Base-by-base conservation (phyloP, 2,888 invertebrate species). In the Caenorhabditis wallacei region DNA sequence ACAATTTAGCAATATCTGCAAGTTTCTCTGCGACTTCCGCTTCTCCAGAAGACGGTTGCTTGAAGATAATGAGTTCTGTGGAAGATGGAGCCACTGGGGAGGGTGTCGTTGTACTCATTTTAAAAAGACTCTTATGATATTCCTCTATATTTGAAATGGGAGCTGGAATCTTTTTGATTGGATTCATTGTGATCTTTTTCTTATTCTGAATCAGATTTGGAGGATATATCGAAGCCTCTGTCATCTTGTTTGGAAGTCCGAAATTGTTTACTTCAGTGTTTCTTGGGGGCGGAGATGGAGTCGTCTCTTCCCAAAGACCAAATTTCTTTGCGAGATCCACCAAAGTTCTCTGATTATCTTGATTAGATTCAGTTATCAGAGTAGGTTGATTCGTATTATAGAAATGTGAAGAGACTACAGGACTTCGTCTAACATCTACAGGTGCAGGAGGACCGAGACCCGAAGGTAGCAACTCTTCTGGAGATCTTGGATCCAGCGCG, bases 101-200 rank as follows among this genome's bases (percentile, higher is more conserved):
- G 18, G 51, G 18, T 13, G 71, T 70, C 2, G 80, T 72, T 24
- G 85, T 66, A 70, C 79, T 40, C 43, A 70, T 16, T 48, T 53
- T 68, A 78, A 90, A 89, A 2, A 90, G 69, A 43, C 85, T 87
- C 51, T 82, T 68, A 57, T 89, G 90, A 22, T 85, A 79, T 30
- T 84, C 79, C 48, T 85, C 88, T 22, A 76, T 61, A 20, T 53
- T 8, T 18, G 59, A 3, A 2, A 51, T 40, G 13, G 43, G 46
- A 1, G 37, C 16, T 0, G 68, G 54, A 8, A 69, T 63, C 37
- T 78, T 70, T 37, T 72, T 68, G 20, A 82, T 81, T 10, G 84
- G 82, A 1, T 57, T 80, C 69, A 82, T 78, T 1, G 61, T 80
- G 30, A 75, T 69, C 51, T 82, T 69, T 26, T 83, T 78, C 46